phyloP scores from a whole-genome alignment of 2,797 vertebrate genomes.

The Anomalospiza imberbis region DNA sequence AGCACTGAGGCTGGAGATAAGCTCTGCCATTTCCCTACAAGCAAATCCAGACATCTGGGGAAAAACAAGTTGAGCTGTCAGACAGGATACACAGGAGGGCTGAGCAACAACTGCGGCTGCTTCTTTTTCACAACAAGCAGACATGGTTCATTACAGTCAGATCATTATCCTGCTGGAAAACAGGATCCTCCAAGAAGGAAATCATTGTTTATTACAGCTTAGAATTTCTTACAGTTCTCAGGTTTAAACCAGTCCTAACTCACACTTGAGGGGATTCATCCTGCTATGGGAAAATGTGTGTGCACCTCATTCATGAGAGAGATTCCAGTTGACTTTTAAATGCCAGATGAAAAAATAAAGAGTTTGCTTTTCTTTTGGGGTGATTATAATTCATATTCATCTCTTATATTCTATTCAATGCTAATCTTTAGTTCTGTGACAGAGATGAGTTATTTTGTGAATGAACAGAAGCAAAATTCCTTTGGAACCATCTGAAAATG shows the following conservation, averaged over 20 bases:
- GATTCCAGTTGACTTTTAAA: neutral
- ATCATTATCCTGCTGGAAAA: constrained; percentile 47
- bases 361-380: neutral
- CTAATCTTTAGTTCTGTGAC: neutral
- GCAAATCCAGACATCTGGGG: neutral
- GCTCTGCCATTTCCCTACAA: neutral
- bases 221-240: neutral
- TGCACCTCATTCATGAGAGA: neutral
- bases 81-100: neutral
- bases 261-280: neutral
- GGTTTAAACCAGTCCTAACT: neutral
- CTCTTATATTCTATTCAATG: neutral
- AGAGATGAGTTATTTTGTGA: neutral
- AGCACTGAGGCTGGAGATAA: neutral
- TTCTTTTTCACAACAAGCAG: constrained; percentile 18
- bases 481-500: neutral
- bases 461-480: neutral
- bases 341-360: neutral
- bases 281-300: neutral
- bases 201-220: constrained; percentile 21
- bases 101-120: neutral
- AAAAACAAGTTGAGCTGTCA: neutral
- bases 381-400: neutral
- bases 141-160: constrained; percentile 46
- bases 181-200: constrained; percentile 21